Conservation (phyloP, 2,797 vertebrate genomes). For the Taenioides sp. region DNA sequence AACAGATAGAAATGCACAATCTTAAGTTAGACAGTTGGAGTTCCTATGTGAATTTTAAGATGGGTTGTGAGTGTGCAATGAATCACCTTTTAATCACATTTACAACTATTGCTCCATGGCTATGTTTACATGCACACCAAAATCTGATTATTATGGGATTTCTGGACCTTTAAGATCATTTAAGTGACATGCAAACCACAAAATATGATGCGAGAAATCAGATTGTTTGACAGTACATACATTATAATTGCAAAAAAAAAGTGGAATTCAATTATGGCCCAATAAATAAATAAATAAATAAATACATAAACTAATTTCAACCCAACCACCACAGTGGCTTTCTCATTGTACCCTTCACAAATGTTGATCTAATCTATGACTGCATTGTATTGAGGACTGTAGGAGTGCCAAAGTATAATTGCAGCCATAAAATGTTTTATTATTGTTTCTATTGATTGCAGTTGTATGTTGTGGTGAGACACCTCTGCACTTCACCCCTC, state of each 20-base stretch:
- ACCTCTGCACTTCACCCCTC: conserved; percentile 17
- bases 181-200: too few relatives aligned
- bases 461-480: background rate
- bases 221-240: too few relatives aligned
- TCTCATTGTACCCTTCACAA: background rate
- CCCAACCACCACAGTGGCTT: too few relatives aligned
- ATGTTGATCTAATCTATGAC: background rate
- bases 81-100: too few relatives aligned
- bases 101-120: too few relatives aligned
- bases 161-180: too few relatives aligned
- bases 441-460: background rate
- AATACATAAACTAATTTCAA: background rate
- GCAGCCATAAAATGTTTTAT: background rate
- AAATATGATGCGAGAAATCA: too few relatives aligned
- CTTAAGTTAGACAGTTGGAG: background rate
- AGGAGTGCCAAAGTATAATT: background rate
- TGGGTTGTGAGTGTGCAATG: too few relatives aligned
- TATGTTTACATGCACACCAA: too few relatives aligned
- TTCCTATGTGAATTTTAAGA: background rate
- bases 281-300: background rate
- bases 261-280: too few relatives aligned
- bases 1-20: background rate
- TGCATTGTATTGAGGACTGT: background rate
- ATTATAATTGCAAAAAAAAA: too few relatives aligned
- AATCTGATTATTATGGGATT: too few relatives aligned